phyloP scores from a whole-genome alignment of 2,797 vertebrate genomes.

The Melanotaenia pygmaea region DNA sequence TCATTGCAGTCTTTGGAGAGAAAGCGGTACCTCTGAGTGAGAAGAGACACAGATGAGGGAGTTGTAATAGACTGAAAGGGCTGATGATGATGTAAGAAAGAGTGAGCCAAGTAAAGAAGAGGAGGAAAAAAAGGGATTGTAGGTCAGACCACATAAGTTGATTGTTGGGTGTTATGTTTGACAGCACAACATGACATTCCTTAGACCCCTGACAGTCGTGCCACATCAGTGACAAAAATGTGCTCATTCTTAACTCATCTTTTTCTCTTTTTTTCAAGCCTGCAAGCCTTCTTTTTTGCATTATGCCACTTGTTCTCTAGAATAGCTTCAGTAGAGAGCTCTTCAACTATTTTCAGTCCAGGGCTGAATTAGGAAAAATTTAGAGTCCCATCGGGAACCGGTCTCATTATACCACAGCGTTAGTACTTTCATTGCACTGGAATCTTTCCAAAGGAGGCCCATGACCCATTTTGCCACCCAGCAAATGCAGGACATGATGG shows the following conservation, averaged over 20 bases:
- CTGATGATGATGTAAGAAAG: conserved; percentile 23
- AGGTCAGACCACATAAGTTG: conserved; percentile 11
- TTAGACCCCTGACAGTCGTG: conserved; percentile 59
- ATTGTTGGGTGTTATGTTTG: conserved; percentile 75
- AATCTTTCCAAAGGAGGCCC: conserved; percentile 55
- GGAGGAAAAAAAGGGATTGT: not conserved
- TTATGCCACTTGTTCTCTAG: conserved; percentile 49
- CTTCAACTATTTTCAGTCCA: conserved; percentile 66
- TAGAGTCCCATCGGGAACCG: conserved; percentile 59
- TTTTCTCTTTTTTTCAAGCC: conserved; percentile 6
- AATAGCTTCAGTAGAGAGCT: conserved; percentile 44
- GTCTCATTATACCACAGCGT: conserved; percentile 65
- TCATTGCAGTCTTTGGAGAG: not conserved
- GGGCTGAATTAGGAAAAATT: conserved; percentile 64
- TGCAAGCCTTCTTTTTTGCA: conserved; percentile 14
- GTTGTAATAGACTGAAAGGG: not conserved
- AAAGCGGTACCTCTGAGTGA: not conserved
- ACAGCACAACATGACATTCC: conserved; percentile 77
- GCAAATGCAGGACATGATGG: conserved; percentile 21
- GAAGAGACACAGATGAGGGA: not conserved
- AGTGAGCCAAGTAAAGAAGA: not conserved
- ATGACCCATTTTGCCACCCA: conserved; percentile 65
- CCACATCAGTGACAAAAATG: conserved; percentile 70
- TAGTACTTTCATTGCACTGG: conserved; percentile 55
- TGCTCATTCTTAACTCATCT: conserved; percentile 30